phyloP scores from a whole-genome alignment of 1,140 invertebrate species.

The Pseudomyrmex pallidus region DNA sequence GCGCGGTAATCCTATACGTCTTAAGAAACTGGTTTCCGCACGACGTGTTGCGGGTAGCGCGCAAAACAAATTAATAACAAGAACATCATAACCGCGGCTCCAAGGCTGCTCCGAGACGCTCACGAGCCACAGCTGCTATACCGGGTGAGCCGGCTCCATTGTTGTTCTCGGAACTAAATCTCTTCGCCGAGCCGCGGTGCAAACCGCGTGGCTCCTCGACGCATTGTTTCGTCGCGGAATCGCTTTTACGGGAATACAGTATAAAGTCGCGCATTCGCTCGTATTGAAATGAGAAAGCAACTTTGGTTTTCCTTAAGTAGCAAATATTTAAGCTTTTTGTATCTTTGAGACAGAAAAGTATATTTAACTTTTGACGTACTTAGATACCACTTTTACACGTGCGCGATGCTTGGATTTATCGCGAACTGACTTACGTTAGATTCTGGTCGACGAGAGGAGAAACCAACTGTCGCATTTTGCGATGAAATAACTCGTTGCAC shows the following conservation, averaged over 20 bases:
- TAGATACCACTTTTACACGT: neutral
- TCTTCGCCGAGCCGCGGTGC: slow-evolving; percentile 32
- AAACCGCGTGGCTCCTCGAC: slow-evolving; percentile 39
- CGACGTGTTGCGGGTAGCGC: slow-evolving; percentile 75
- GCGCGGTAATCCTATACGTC: slow-evolving; percentile 76
- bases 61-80: slow-evolving; percentile 79
- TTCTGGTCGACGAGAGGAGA: slow-evolving; percentile 9
- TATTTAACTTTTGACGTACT: no score
- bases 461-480: slow-evolving; percentile 41
- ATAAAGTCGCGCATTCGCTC: neutral
- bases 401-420: slow-evolving; percentile 3
- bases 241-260: neutral
- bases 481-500: slow-evolving; percentile 41
- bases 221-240: slow-evolving; percentile 22
- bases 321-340: no score
- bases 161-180: slow-evolving; percentile 49
- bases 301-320: no score
- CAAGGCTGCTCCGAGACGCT: slow-evolving; percentile 71
- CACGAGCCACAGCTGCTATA: slow-evolving; percentile 71
- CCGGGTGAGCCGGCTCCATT: slow-evolving; percentile 69
- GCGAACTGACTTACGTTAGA: slow-evolving; percentile 26
- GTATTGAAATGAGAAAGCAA: neutral
- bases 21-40: slow-evolving; percentile 77
- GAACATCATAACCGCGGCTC: slow-evolving; percentile 75
- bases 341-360: no score